Evolutionary conservation across 92 coral and sea anemone species (phyloP), one percentile per base, ranked within the genome.

Genomic region (Bergia puertoricense): DNA sequence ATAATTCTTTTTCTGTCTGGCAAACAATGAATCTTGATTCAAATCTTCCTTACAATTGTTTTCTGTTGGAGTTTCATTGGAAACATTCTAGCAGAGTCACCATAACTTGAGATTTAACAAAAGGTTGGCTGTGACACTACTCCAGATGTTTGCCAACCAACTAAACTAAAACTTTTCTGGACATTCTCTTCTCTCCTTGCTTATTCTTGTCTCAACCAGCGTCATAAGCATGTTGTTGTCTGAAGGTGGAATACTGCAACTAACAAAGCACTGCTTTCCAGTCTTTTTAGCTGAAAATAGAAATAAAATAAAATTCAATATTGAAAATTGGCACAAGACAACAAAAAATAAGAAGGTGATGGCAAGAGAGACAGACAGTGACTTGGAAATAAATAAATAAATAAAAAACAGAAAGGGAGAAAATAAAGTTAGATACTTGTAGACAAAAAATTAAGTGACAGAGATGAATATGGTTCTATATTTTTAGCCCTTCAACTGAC

Each of bases 251-350:
- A 93, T 77, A 81, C 93, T 97, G 85, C 91, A 93, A 86, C 99
- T 97, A 46, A 97, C 94, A 92, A 94, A 97, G 79, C 98, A 94
- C 79, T 97, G 99, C 75, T 95, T 97, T 79, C 92, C 91, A 39
- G 98, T 95, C 86, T 91, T 94, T 90, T 90, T 97, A 51, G 99
- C 99, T 97, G 91, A 80, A 81, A 89, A 68, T 23, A 59, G 68
- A 88, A 82, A 40, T 56, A 38, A 88, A 36, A 6, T 0, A 37
- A 6, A 18, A 86, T 30, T 51, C 43, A 45, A 51, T 30, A 36
- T 37, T 77, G 18, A 1, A 2, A 22, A 45, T 8, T 74, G 5
- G 13, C 23, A 39, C 59, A 54, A 16, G 81, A 18, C 38, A 50
- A 86, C 37, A 46, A 57, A 54, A 84, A 8, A 59, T 37, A 15